Evolutionary conservation across 2,797 vertebrate genomes (phyloP), one percentile per base, ranked within the genome.

Genomic region (Notolabrus celidotus): DNA sequence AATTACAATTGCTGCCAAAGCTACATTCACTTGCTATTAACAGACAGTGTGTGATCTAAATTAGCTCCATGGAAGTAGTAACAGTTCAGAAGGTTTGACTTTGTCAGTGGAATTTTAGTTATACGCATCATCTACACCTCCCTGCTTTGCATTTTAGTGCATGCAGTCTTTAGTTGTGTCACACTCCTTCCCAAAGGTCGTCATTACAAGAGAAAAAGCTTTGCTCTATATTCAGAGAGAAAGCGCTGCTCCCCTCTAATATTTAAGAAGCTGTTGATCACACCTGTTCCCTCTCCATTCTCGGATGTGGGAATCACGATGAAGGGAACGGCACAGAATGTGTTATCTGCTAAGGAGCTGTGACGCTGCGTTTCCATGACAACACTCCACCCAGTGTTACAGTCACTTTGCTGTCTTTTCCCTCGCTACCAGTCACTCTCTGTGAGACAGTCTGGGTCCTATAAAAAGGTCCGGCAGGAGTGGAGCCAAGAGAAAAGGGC

Each of bases 341-440:
- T 83, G 86, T 86, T 91, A 92, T 92, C 89, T 85, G 89, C 90
- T 86, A 67, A 57, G 74, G 76, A 86, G 87, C 89, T 82, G 85
- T 90, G 91, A 93, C 71, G 86, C 79, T 75, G 76, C 19, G 82
- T 94, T 89, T 91, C 93, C 86, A 94, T 93, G 91, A 89, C 86
- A 93, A 94, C 93, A 70, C 88, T 86, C 85, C 85, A 84, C 89
- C 89, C 82, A 45, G 72, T 67, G 80, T 86, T 92, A 82, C 78
- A 86, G 83, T 89, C 82, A 80, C 85, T 90, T 84, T 79, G 77
- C 71, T 77, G 78, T 79, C 69, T 83, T 83, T 88, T 88, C 78
- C 64, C 75, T 64, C 66, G 22, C 55, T 79, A 64, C 66, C 77
- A 83, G 79, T 53, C 82, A 68, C 73, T 80, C 73, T 80, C 82